Evolutionary conservation across 2,797 vertebrate genomes (phyloP).

Genomic region (Anguilla obscura): DNA sequence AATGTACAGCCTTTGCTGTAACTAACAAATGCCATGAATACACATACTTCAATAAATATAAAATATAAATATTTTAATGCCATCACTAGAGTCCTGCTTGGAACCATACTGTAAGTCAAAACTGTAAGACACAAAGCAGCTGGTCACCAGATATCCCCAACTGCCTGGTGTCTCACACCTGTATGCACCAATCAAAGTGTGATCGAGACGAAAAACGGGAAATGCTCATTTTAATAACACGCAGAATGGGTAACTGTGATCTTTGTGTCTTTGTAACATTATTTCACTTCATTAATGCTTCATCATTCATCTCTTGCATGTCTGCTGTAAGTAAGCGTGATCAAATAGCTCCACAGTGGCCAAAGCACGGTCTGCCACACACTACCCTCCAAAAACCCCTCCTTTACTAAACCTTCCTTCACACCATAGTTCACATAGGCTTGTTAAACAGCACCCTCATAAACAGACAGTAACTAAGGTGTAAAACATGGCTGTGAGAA

Average conservation of each 20-base stretch:
- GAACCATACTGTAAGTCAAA: background rate
- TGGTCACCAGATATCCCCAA: background rate
- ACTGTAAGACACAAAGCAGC: background rate
- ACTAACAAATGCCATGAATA: background rate
- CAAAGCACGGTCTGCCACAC: conserved; percentile 9
- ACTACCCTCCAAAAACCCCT: background rate
- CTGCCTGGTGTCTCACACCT: background rate
- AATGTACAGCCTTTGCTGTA: background rate
- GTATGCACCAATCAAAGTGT: background rate
- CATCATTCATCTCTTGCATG: background rate
- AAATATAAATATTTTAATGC: too few relatives aligned
- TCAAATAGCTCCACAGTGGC: background rate
- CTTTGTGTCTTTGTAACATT: background rate
- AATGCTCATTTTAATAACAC: background rate
- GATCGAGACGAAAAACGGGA: background rate
- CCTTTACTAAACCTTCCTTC: background rate
- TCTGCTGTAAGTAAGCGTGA: conserved; percentile 3
- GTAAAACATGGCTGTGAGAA: conserved; percentile 25
- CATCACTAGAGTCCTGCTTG: background rate
- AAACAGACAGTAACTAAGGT: conserved; percentile 13
- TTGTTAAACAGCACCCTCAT: conserved; percentile 13
- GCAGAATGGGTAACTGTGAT: background rate
- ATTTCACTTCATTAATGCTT: conserved; percentile 8
- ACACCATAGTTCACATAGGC: background rate
- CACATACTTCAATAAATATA: background rate